These are phyloP conservation scores for Ceramica pisi DNA, from an alignment of 2,888 invertebrate genomes.

Conservation along the genomic window DNA sequence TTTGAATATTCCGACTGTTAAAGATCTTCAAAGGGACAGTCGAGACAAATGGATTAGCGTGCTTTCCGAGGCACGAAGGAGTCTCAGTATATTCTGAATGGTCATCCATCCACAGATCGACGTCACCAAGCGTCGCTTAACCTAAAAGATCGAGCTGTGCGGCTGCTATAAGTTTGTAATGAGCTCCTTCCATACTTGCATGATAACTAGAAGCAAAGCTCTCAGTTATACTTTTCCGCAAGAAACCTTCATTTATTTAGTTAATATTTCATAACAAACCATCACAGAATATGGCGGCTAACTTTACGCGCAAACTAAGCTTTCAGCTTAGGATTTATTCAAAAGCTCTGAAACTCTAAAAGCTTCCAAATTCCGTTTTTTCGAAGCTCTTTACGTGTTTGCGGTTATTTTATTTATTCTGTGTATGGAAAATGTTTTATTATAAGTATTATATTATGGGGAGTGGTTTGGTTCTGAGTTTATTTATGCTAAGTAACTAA, in stretches of 20 bases:
- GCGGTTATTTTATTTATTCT: slow-evolving; percentile 30
- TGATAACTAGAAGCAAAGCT: background rate
- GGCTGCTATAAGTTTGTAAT: too few species aligned
- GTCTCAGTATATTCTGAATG: too few species aligned
- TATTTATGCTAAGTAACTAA: background rate
- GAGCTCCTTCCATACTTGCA: too few species aligned
- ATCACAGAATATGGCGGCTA: slow-evolving; percentile 29
- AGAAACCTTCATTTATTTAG: slow-evolving; percentile 11
- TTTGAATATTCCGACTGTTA: too few species aligned
- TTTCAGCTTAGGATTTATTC: slow-evolving; percentile 52
- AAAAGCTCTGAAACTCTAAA: slow-evolving; percentile 53
- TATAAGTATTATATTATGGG: background rate
- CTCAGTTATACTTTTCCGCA: background rate
- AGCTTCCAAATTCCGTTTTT: slow-evolving; percentile 52
- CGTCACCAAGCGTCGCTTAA: too few species aligned
- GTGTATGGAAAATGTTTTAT: slow-evolving; percentile 1
- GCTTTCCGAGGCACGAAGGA: too few species aligned
- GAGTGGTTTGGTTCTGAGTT: background rate
- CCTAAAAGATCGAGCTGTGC: too few species aligned
- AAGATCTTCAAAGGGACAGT: too few species aligned
- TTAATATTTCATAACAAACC: slow-evolving; percentile 31
- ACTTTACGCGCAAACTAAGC: slow-evolving; percentile 35
- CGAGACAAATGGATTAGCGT: too few species aligned
- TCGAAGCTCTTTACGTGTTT: slow-evolving; percentile 39
- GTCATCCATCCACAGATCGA: too few species aligned